Conservation (phyloP, 1,140 invertebrate species). For the Neomicropteryx cornuta region DNA sequence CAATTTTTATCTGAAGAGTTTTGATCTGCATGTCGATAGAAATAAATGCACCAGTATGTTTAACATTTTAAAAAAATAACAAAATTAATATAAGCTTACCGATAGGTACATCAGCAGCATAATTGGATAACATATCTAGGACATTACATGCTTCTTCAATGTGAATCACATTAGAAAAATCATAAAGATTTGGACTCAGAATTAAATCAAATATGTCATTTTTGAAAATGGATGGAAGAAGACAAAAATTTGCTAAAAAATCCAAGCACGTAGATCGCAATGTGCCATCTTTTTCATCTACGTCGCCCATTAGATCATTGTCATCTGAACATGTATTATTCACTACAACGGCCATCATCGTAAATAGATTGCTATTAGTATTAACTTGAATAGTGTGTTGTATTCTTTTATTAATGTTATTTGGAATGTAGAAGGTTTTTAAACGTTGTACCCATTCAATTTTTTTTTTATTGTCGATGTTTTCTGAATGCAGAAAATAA, state of each 20-base stretch:
- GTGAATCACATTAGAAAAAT: slow-evolving; percentile 19
- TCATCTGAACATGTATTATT: slow-evolving; percentile 16
- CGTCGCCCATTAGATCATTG: slow-evolving; percentile 17
- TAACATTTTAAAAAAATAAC: slow-evolving; percentile 3
- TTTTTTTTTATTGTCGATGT: no score
- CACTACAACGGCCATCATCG: no score
- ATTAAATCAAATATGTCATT: slow-evolving; percentile 25
- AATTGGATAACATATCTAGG: slow-evolving; percentile 20
- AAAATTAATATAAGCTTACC: slow-evolving; percentile 21
- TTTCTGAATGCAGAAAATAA: no score
- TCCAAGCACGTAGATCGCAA: slow-evolving; percentile 23
- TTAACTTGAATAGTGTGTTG: no score
- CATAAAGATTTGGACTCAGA: slow-evolving; percentile 23
- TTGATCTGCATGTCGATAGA: no score
- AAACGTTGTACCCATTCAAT: no score
- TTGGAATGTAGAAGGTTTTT: no score
- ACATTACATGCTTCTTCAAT: slow-evolving; percentile 21
- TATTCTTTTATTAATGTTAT: no score
- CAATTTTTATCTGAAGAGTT: no score
- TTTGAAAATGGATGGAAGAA: slow-evolving; percentile 16
- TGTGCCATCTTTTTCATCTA: slow-evolving; percentile 20
- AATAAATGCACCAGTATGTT: slow-evolving; percentile 3
- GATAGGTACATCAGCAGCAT: slow-evolving; percentile 18
- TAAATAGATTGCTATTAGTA: no score
- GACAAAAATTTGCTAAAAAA: slow-evolving; percentile 25